Base-by-base conservation (phyloP, 2,888 invertebrate species). In the Acronicta aceris region DNA sequence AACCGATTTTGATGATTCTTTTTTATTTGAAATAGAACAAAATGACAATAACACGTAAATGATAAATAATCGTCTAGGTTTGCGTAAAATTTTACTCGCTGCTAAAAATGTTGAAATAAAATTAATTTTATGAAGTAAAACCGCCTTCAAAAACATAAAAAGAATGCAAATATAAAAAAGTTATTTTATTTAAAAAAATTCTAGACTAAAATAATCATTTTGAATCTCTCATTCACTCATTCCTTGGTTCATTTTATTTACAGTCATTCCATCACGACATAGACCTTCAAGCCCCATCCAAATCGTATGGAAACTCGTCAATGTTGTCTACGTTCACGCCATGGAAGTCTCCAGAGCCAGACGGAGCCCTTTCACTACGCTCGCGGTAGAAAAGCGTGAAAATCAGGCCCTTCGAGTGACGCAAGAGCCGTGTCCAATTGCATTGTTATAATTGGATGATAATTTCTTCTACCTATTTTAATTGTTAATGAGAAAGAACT, bases 291-390 rank as follows among this genome's bases (percentile, higher is more conserved):
- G 50, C 8, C 13, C 21, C 40, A 41, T 45, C 30, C 10, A 55
- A 57, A 13, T 3, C 27, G 13, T 17, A 45, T 25, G 5, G n/a
- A 55, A 55, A 65, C 40, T 46, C 46, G 55, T 56, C 25, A 50
- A 50, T 13, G 41, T 12, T 12, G 33, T 33, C 71, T 57, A 13
- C 65, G n/a, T 41, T 50, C 41, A 40, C 21, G 16, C 43, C 49
- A 55, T 55, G 60, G 84, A 87, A 86, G 67, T 57, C 81, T 84
- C 86, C 78, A 82, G 84, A 64, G 83, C 86, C 78, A 82, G 83
- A 64, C 53, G 45, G 43, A 62, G 83, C 87, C 89, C 89, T 89
- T 89, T 89, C 89, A 88, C 89, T 73, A 56, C 66, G 55, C 62
- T 6, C 38, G n/a, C n/a, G 38, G 38, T 81, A 82, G 85, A 88